Base-by-base conservation (phyloP, 2,113 vertebrate genomes). In the Callipepla squamata region DNA sequence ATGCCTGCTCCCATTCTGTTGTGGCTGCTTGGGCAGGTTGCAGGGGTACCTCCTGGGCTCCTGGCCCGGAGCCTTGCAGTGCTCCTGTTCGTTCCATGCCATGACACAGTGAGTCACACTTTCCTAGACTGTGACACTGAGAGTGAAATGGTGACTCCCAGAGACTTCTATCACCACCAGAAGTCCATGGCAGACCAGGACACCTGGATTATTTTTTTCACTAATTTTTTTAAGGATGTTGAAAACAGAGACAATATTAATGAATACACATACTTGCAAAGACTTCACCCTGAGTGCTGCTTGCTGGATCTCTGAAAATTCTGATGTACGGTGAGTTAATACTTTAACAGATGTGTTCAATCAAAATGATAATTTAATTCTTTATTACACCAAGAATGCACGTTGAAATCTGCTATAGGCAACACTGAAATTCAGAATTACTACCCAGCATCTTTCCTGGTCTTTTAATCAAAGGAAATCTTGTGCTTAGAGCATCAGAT, bases 261-360 rank as follows among this genome's bases (percentile, higher is more conserved):
- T 1, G 67, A 87, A 85, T 42, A 76, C 66, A 85, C 38, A 70
- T 61, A 77, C 42, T 85, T 85, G 68, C 59, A 95, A 85, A 93
- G 57, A 63, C 20, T 91, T 92, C 62, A 76, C 72, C 63, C 79
- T 80, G 25, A 91, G 38, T n/a, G 36, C 4, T 17, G 80, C 42
- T 83, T 89, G 58, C 74, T 66, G 88, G 59, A 38, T 90, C 92
- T 53, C 47, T 59, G 55, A 42, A 92, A 85, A 77, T 83, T 87
- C 79, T 67, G 72, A 82, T 65, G 59, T 9, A 72, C 50, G 42
- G 80, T 1, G 5, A 85, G 34, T 80, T 95, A 83, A 80, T 77
- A 85, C 92, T 85, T 87, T 94, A 89, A 87, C 48, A 93, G 63
- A 93, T 83, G 65, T 80, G 55, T 57, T 65, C 32, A 51, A 42